These are phyloP conservation scores for Delphinapterus leucas DNA, from an alignment of 2,113 vertebrate species.

Conservation along the genomic window DNA sequence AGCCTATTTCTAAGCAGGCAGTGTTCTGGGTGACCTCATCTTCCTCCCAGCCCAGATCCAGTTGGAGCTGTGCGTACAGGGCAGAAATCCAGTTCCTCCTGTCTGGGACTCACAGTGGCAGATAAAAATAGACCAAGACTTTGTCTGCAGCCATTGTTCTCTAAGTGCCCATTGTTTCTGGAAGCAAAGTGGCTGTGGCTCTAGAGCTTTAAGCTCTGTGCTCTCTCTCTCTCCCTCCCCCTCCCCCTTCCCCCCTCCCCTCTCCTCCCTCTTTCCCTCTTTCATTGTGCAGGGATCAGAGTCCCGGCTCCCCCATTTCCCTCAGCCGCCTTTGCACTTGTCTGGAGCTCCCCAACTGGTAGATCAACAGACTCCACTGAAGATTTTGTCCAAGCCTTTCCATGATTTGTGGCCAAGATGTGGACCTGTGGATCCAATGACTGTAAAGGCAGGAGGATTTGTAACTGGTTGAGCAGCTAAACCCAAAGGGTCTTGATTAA, in stretches of 20 bases:
- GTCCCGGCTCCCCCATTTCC: neutral
- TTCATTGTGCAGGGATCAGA: neutral
- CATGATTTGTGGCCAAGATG: constrained; percentile 20
- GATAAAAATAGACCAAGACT: constrained; percentile 77
- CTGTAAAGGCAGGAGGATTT: constrained; percentile 13
- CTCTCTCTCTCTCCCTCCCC: accelerated
- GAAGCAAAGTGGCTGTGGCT: constrained; percentile 15
- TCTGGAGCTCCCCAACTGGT: neutral
- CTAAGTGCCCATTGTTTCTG: constrained; percentile 73
- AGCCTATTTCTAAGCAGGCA: constrained; percentile 38
- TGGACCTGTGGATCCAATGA: neutral
- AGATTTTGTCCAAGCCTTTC: neutral
- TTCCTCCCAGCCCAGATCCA: constrained; percentile 63
- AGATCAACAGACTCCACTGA: neutral
- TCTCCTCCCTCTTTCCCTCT: neutral
- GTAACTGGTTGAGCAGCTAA: neutral
- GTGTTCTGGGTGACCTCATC: constrained; percentile 65
- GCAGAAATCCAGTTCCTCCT: constrained; percentile 77
- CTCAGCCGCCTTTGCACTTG: neutral
- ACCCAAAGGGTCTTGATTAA: constrained; percentile 2
- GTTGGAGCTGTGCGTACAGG: constrained; percentile 63
- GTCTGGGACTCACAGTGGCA: constrained; percentile 73
- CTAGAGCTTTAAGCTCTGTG: neutral
- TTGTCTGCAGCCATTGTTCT: constrained; percentile 72
- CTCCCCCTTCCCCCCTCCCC: too few relatives aligned